A percentile compares a stretch with the other conserved stretches of the same genome.
phyloP scores from a whole-genome alignment of 1,140 invertebrate species.

The Drosophila jambulina region DNA sequence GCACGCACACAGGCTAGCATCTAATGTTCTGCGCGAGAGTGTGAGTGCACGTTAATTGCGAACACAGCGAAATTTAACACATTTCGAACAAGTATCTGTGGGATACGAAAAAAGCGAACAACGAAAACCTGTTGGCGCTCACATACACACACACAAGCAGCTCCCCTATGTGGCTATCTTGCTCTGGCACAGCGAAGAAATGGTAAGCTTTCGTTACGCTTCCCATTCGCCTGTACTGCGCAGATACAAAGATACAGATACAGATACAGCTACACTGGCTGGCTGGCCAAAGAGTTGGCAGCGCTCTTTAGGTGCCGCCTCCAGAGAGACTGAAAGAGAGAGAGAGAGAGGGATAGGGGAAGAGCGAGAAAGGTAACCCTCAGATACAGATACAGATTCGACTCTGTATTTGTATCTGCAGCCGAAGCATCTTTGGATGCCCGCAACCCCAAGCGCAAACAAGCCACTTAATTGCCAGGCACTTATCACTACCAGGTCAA shows the following conservation, averaged over 20 bases:
- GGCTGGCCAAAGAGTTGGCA: constrained; percentile 69
- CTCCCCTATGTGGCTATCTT: constrained; percentile 28
- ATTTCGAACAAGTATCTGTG: constrained; percentile 66
- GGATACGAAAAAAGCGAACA: constrained; percentile 36
- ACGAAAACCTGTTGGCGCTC: constrained; percentile 67
- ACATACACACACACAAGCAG: constrained; percentile 40
- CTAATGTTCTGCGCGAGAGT: constrained; percentile 52
- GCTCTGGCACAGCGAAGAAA: constrained; percentile 34
- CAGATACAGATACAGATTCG: constrained; percentile 6
- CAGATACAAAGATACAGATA: constrained; percentile 72
- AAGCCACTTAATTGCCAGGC: constrained; percentile 49
- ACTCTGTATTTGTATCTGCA: constrained; percentile 18
- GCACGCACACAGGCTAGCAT: constrained; percentile 18
- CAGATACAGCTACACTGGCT: constrained; percentile 33
- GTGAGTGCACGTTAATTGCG: constrained; percentile 65
- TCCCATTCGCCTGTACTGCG: constrained; percentile 72
- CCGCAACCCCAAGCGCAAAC: constrained; percentile 24
- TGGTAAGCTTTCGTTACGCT: constrained; percentile 60
- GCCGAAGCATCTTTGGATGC: constrained; percentile 27
- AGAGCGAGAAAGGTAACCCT: constrained; percentile 26
- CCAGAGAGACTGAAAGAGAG: constrained; percentile 25
- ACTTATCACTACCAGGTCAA: constrained; percentile 58
- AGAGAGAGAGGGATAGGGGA: constrained; percentile 14
- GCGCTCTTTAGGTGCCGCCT: constrained; percentile 62
- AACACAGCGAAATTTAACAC: constrained; percentile 73